Conservation (phyloP, 2,888 invertebrate genomes). For the Drosophila melanocephala region DNA sequence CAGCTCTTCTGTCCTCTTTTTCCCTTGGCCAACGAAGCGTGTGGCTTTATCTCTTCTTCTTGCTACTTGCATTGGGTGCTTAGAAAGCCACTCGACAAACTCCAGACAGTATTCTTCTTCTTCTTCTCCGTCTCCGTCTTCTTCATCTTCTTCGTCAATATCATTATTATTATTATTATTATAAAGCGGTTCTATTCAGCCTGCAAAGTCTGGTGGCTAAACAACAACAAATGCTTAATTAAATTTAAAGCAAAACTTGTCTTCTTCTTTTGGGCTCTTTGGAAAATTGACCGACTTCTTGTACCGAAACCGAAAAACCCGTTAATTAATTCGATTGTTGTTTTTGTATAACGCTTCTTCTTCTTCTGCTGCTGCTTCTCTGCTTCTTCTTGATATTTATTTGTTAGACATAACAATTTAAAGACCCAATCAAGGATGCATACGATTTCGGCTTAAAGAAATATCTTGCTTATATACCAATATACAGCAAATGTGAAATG, state of each 20-base stretch:
- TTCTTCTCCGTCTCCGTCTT: background rate
- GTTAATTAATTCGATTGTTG: conserved; percentile 75
- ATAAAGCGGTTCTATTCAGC: conserved; percentile 21
- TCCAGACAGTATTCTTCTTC: conserved; percentile 43
- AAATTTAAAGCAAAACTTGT: conserved; percentile 66
- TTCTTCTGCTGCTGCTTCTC: background rate
- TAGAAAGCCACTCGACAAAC: conserved; percentile 73
- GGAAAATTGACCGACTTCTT: conserved; percentile 75
- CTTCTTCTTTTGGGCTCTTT: conserved; percentile 13
- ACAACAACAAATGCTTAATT: conserved; percentile 63
- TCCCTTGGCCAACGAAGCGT: conserved; percentile 70
- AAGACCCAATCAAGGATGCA: background rate
- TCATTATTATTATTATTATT: background rate
- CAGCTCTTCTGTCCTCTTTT: conserved; percentile 37
- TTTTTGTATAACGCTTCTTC: conserved; percentile 21
- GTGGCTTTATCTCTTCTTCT: conserved; percentile 32
- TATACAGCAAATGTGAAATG: conserved; percentile 2
- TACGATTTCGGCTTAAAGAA: conserved; percentile 2
- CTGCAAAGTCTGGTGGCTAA: conserved; percentile 1
- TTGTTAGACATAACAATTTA: conserved; percentile 10
- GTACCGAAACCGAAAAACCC: conserved; percentile 61
- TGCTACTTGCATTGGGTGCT: conserved; percentile 43
- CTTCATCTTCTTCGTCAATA: background rate
- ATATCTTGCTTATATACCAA: background rate
- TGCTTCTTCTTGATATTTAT: conserved; percentile 7